Conservation (phyloP, 2,888 invertebrate genomes). For the Metalampra italica region DNA sequence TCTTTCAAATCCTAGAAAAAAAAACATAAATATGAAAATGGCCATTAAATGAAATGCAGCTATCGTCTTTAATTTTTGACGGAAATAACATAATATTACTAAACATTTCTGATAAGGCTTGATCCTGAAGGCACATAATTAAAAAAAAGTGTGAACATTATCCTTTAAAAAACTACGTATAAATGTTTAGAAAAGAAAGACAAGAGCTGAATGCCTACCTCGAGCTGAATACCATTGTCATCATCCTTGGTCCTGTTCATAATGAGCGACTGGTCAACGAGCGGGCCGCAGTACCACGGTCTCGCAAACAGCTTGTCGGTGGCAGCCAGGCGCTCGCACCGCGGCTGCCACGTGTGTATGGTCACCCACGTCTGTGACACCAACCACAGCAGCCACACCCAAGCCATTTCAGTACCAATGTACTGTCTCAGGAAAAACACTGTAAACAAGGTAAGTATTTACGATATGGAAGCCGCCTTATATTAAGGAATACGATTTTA, state of each 20-base stretch:
- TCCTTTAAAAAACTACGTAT: too few species aligned
- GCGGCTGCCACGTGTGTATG: constrained; percentile 90
- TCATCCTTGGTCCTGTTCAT: constrained; percentile 89
- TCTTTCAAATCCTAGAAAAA: not conserved
- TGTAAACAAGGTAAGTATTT: constrained; percentile 17
- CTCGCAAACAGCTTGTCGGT: constrained; percentile 91
- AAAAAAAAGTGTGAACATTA: too few species aligned
- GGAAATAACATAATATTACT: too few species aligned
- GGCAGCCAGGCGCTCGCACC: constrained; percentile 88
- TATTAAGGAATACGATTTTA: not conserved
- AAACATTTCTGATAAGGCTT: too few species aligned
- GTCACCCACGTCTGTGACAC: constrained; percentile 93
- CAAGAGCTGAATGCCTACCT: constrained; percentile 38
- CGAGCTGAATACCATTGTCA: constrained; percentile 61
- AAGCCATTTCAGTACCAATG: constrained; percentile 80
- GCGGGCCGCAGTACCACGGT: constrained; percentile 89
- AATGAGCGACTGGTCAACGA: constrained; percentile 91
- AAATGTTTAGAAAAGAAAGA: too few species aligned
- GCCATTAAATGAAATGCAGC: not conserved
- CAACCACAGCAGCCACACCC: constrained; percentile 90
- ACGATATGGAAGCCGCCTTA: not conserved
- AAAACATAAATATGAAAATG: not conserved
- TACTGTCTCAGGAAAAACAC: constrained; percentile 75
- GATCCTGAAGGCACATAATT: too few species aligned
- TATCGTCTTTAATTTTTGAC: too few species aligned